Conservation (phyloP, 2,888 invertebrate species). For the Pterobdella sp. region DNA sequence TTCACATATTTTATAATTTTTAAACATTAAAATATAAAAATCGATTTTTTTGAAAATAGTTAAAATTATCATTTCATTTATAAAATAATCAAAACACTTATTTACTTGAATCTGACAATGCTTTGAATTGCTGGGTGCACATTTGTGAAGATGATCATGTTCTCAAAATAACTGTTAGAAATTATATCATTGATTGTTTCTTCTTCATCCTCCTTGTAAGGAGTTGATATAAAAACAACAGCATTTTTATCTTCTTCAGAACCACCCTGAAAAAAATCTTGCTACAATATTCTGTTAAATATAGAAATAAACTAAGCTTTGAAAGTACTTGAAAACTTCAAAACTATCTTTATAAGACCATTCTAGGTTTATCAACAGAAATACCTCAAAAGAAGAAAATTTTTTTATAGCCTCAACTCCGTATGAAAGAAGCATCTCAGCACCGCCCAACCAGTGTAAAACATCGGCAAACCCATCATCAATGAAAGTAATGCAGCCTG, state of each 20-base stretch:
- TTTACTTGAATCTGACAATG: slow-evolving; percentile 46
- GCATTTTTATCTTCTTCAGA: slow-evolving; percentile 51
- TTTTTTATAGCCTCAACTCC: slow-evolving; percentile 62
- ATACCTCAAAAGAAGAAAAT: slow-evolving; percentile 61
- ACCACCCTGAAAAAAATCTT: no score
- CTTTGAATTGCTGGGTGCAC: slow-evolving; percentile 57
- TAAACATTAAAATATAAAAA: no score
- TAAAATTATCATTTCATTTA: no score
- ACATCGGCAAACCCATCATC: slow-evolving; percentile 36
- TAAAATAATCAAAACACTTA: no score
- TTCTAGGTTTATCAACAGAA: not conserved
- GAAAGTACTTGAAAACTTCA: not conserved
- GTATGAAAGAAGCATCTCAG: slow-evolving; percentile 54
- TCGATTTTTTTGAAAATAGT: no score
- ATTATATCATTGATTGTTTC: slow-evolving; percentile 59
- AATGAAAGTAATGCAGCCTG: slow-evolving; percentile 35
- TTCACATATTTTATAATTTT: no score
- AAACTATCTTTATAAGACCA: not conserved
- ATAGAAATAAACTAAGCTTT: no score
- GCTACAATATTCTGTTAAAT: no score
- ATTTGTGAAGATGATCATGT: slow-evolving; percentile 59
- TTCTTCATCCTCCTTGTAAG: slow-evolving; percentile 56
- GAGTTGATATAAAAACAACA: slow-evolving; percentile 58
- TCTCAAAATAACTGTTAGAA: slow-evolving; percentile 58
- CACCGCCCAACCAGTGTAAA: slow-evolving; percentile 56